phyloP scores from a whole-genome alignment of 2,113 vertebrate species.

The Lasiurus cinereus region DNA sequence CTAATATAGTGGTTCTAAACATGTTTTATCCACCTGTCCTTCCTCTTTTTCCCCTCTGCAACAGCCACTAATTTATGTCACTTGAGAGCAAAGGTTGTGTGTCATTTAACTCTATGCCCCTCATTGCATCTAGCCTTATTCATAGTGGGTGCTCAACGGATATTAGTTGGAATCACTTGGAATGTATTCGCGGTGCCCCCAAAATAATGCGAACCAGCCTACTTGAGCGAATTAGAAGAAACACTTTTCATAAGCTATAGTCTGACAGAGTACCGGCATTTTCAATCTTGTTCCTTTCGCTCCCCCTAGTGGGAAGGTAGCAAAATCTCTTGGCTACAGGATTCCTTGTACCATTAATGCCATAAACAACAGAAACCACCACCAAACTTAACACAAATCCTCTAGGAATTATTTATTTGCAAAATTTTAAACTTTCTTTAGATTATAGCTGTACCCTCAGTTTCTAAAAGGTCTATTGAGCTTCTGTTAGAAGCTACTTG shows the following conservation, averaged over 20 bases:
- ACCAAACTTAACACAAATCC: conserved; percentile 34
- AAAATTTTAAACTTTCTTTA: neutral
- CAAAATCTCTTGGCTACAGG: conserved; percentile 50
- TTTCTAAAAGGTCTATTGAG: conserved; percentile 28
- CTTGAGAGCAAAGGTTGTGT: neutral
- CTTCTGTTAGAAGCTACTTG: neutral
- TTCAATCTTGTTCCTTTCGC: conserved; percentile 59
- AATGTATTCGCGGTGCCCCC: neutral
- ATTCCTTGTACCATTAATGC: neutral
- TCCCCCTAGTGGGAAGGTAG: conserved; percentile 67
- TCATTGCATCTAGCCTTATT: neutral
- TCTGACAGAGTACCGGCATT: neutral
- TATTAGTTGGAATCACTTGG: conserved; percentile 29
- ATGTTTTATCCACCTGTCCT: neutral
- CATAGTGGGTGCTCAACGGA: neutral
- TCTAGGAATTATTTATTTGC: neutral
- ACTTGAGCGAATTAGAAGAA: conserved; percentile 42
- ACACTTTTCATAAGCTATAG: neutral
- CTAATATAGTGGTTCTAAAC: conserved; percentile 17
- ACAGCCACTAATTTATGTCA: neutral
- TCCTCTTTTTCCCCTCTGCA: fast-evolving
- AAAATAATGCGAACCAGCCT: neutral
- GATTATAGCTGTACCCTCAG: neutral
- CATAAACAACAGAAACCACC: conserved; percentile 20
- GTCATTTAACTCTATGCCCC: neutral